Evolutionary conservation across 2,888 invertebrate species (phyloP).

Genomic region (Apamea sordens): DNA sequence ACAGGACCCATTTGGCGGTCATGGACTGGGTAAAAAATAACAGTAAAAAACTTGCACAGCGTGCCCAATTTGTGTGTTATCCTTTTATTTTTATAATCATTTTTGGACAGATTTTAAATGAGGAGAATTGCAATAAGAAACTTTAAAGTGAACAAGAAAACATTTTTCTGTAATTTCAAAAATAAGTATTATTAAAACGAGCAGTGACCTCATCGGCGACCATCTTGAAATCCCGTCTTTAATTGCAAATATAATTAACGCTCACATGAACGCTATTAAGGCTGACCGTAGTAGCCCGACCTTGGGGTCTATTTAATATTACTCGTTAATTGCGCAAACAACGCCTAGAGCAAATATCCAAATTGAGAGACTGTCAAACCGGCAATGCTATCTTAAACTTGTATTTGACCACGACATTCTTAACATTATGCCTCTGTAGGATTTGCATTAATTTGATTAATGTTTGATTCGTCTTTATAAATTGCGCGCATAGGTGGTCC

Average conservation of each 20-base stretch:
- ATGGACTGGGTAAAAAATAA: conserved; percentile 16
- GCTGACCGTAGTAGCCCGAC: conserved; percentile 61
- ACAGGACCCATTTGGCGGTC: conserved; percentile 19
- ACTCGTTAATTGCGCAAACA: conserved; percentile 65
- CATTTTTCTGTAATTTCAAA: conserved; percentile 16
- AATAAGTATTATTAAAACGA: conserved; percentile 25
- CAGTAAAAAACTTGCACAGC: conserved; percentile 6
- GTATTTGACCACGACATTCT: conserved; percentile 45
- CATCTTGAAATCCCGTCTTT: conserved; percentile 61
- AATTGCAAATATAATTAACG: conserved; percentile 69
- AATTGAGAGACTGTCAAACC: conserved; percentile 51
- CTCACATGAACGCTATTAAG: conserved; percentile 64
- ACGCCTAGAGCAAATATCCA: conserved; percentile 54
- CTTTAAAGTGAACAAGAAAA: not conserved
- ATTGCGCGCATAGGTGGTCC: not conserved
- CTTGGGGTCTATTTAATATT: conserved; percentile 69
- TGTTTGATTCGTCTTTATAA: not conserved
- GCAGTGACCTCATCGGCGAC: conserved; percentile 56
- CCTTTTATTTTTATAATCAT: not conserved
- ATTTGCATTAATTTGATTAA: conserved; percentile 42
- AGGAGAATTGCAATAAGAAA: not conserved
- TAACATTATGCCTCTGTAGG: conserved; percentile 21
- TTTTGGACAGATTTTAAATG: not conserved
- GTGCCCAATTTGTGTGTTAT: not conserved
- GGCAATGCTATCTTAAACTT: conserved; percentile 35